Percentiles rank a stretch among this genome's conserved stretches.
Evolutionary conservation across 2,888 invertebrate species (phyloP).

Genomic region (Parnassius smintheus): DNA sequence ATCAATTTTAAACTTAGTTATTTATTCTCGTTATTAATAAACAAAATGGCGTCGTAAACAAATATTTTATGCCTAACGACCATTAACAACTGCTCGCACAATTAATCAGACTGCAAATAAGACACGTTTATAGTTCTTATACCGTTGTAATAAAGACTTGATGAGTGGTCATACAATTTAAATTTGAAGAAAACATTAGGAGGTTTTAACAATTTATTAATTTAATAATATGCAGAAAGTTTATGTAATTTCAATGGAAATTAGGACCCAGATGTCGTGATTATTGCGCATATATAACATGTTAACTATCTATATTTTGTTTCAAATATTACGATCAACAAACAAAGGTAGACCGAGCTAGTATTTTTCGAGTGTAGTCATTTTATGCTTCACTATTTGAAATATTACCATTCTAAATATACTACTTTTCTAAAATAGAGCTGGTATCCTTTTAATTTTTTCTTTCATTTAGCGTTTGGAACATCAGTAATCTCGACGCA

Average conservation of each 20-base stretch:
- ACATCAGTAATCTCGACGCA: too few relatives aligned
- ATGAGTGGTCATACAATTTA: not conserved
- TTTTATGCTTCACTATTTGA: too few relatives aligned
- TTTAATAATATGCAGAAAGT: slow-evolving; percentile 16
- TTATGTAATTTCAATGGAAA: not conserved
- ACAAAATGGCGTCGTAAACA: slow-evolving; percentile 28
- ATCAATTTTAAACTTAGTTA: slow-evolving; percentile 24
- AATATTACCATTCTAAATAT: too few relatives aligned
- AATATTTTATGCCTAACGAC: slow-evolving; percentile 28
- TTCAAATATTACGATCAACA: too few relatives aligned
- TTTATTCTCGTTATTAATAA: slow-evolving; percentile 29
- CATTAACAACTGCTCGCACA: slow-evolving; percentile 23
- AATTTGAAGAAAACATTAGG: slow-evolving; percentile 26
- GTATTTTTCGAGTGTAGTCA: too few relatives aligned
- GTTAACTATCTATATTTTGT: not conserved
- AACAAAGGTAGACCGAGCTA: too few relatives aligned
- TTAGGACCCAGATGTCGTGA: not conserved
- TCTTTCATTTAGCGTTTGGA: too few relatives aligned
- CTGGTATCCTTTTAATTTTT: too few relatives aligned
- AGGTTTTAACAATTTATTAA: slow-evolving; percentile 21
- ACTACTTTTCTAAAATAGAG: too few relatives aligned
- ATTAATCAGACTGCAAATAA: slow-evolving; percentile 18
- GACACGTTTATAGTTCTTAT: slow-evolving; percentile 23
- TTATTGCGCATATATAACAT: not conserved
- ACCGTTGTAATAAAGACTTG: slow-evolving; percentile 23